A percentile compares a stretch with the other conserved stretches of the same genome.
These are phyloP conservation scores for Aphodius granarius DNA, from an alignment of 2,888 invertebrate genomes.

Conservation along the genomic window DNA sequence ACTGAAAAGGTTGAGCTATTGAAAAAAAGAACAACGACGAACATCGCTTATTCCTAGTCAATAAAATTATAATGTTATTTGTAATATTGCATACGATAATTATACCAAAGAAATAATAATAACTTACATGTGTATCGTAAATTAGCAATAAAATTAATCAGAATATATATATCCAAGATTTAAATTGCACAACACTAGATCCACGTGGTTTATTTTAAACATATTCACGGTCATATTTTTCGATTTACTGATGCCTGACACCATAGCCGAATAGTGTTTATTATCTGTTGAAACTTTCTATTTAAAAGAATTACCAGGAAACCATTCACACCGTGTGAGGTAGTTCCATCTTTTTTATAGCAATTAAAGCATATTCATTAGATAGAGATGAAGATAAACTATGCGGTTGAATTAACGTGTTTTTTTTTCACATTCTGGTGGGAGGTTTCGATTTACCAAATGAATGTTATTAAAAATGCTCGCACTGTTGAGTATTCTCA, in stretches of 20 bases:
- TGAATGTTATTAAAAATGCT: neutral
- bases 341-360: neutral
- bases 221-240: neutral
- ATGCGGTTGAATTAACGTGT: neutral
- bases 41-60: too few relatives aligned
- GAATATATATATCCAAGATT: neutral
- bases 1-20: too few relatives aligned
- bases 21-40: neutral
- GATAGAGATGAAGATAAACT: neutral
- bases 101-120: neutral
- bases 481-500: neutral
- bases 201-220: neutral
- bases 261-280: neutral
- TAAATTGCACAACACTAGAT: neutral
- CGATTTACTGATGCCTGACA: neutral
- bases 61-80: too few relatives aligned
- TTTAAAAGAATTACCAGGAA: neutral
- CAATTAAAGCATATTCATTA: neutral
- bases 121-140: neutral
- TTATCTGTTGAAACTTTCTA: neutral
- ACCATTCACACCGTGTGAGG: neutral
- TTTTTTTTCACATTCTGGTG: neutral
- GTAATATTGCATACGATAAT: neutral
- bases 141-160: neutral
- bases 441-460: neutral